Base-by-base conservation (phyloP, 2,113 vertebrate genomes). In the Sorex fumeus region DNA sequence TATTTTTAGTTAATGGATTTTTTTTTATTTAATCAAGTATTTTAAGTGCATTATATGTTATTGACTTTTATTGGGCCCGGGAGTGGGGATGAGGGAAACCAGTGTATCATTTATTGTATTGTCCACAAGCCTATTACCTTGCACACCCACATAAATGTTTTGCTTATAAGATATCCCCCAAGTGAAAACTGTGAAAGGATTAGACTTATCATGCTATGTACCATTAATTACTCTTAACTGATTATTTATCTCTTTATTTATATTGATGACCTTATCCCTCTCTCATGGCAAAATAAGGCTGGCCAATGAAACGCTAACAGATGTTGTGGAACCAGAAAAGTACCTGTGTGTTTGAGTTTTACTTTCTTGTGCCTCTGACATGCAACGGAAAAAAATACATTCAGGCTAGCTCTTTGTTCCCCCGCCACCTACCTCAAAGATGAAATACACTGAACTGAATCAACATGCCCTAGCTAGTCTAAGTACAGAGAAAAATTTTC, bases 21-120 rank as follows among this genome's bases (percentile, higher is more conserved):
- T 21, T 57, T 34, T 62, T 66, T 71, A 78, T 89, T 89, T 93
- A 32, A 91, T n/a, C 27, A n/a, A 93, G 36, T 3, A 43, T 2
- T 80, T 70, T 45, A 62, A 77, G 15, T 23, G 15, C 57, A 60
- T 60, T n/a, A 0, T 62, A 70, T 75, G 83, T 71, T 79, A 36
- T 27, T 85, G 16, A 40, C 1, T 64, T 43, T 28, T 64, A 62
- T 27, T 9, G 25, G 3, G 2, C 36, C 21, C 50, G 9, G 3
- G 21, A 8, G 6, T 45, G n/a, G 84, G 43, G 34, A 9, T 50
- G 47, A 50, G 9, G 13, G 47, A 50, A 50, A 50, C 47, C 47
- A 50, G 47, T 50, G 1, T 69, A 87, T 87, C 28, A 74, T 18
- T 36, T 70, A 62, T 1, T 75, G 15, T 47, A 12, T 32, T 91